phyloP scores from a whole-genome alignment of 2,888 invertebrate genomes.

The Acholoe squamosa region DNA sequence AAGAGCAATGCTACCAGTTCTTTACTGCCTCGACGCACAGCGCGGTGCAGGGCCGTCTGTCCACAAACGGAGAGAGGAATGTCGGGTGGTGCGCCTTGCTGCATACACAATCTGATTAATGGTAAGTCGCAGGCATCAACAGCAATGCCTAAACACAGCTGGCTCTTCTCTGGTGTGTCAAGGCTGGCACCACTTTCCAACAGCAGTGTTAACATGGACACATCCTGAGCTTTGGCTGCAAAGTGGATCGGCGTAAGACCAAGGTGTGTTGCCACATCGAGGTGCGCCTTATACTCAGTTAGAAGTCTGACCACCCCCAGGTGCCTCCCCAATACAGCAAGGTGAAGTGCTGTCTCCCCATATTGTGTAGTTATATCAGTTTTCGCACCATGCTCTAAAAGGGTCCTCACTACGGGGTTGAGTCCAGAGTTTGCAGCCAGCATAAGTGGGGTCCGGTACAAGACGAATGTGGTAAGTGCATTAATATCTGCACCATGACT shows the following conservation, averaged over 20 bases:
- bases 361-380: slow-evolving; percentile 8
- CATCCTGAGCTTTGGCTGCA: slow-evolving; percentile 44
- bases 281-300: neutral
- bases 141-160: slow-evolving; percentile 38
- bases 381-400: neutral
- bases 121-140: slow-evolving; percentile 31
- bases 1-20: slow-evolving; percentile 14
- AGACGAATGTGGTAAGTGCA: slow-evolving; percentile 18
- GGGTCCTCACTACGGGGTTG: neutral
- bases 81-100: slow-evolving; percentile 30
- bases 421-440: slow-evolving; percentile 21
- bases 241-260: slow-evolving; percentile 5
- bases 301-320: neutral
- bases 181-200: neutral
- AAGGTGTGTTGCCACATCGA: neutral
- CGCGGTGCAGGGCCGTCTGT: slow-evolving; percentile 42
- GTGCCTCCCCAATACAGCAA: slow-evolving; percentile 28
- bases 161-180: slow-evolving; percentile 32
- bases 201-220: slow-evolving; percentile 47
- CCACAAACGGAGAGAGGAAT: slow-evolving; percentile 37
- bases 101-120: slow-evolving; percentile 22
- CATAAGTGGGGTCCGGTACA: slow-evolving; percentile 46
- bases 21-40: slow-evolving; percentile 35
- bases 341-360: slow-evolving; percentile 48
- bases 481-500: slow-evolving; percentile 13